A percentile compares a stretch with the other conserved stretches of the same genome.
Evolutionary conservation across 64 coral and sea anemone genomes (phyloP).

Genomic region (Orbicella faveolata): DNA sequence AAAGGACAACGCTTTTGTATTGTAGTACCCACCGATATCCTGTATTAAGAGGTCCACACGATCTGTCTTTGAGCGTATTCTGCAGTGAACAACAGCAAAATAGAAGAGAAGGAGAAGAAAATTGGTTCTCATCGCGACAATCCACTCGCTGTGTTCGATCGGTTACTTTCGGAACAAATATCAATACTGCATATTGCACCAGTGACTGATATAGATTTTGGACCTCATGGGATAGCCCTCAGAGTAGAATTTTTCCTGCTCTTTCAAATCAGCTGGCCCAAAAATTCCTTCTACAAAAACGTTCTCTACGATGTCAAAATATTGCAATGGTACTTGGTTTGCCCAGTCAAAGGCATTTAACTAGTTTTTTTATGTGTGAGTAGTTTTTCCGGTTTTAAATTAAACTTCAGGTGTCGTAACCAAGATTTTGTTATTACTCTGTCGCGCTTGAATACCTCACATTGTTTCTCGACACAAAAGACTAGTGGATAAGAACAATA

Average conservation of each 20-base stretch:
- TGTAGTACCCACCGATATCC: neutral
- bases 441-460: neutral
- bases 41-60: neutral
- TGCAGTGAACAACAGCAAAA: conserved; percentile 2
- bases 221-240: neutral
- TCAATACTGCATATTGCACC: conserved; percentile 4
- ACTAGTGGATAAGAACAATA: neutral
- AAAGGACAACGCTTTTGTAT: neutral
- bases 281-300: neutral
- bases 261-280: neutral
- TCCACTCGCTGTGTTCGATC: neutral
- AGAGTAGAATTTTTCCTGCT: neutral
- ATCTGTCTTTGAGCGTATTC: neutral
- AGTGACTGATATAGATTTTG: neutral
- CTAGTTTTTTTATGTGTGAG: neutral
- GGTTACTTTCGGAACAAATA: conserved; percentile 15
- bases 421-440: neutral
- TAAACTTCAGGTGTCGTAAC: neutral
- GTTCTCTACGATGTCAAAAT: too few relatives aligned
- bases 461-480: neutral
- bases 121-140: neutral
- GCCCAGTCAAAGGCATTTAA: neutral
- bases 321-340: neutral
- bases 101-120: conserved; percentile 17
- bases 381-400: conserved; percentile 33